Percentiles rank a stretch among this genome's conserved stretches.
Evolutionary conservation across 1,140 invertebrate species (phyloP).

Genomic region (Drosophila yakuba): DNA sequence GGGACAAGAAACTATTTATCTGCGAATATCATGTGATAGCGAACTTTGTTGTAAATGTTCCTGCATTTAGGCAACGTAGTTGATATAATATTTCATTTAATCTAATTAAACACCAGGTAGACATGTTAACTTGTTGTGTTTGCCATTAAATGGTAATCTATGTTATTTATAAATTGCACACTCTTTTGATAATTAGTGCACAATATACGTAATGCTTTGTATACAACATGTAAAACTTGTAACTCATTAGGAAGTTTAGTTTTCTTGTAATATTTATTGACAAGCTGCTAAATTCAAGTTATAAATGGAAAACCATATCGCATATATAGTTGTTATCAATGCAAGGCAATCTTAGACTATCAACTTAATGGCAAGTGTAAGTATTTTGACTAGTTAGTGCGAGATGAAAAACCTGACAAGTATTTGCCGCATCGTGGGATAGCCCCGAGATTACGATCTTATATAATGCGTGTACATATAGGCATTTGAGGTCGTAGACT

Average conservation of each 20-base stretch:
- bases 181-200: too few species aligned
- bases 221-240: too few species aligned
- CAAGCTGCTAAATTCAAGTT: too few species aligned
- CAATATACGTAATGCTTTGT: too few species aligned
- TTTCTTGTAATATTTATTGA: too few species aligned
- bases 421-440: constrained; percentile 25
- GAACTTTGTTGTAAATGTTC: neutral
- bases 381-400: neutral
- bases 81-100: too few species aligned
- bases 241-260: too few species aligned
- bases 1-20: neutral
- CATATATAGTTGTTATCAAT: neutral
- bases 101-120: too few species aligned
- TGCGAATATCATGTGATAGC: neutral
- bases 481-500: constrained; percentile 47
- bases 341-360: neutral
- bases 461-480: constrained; percentile 41
- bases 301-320: neutral
- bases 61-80: too few species aligned
- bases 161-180: too few species aligned
- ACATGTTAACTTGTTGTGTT: too few species aligned
- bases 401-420: neutral
- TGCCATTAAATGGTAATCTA: too few species aligned
- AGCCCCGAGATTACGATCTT: constrained; percentile 37
- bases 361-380: neutral